Evolutionary conservation across 2,113 vertebrate species (phyloP).

Genomic region (Pelecanus crispus): DNA sequence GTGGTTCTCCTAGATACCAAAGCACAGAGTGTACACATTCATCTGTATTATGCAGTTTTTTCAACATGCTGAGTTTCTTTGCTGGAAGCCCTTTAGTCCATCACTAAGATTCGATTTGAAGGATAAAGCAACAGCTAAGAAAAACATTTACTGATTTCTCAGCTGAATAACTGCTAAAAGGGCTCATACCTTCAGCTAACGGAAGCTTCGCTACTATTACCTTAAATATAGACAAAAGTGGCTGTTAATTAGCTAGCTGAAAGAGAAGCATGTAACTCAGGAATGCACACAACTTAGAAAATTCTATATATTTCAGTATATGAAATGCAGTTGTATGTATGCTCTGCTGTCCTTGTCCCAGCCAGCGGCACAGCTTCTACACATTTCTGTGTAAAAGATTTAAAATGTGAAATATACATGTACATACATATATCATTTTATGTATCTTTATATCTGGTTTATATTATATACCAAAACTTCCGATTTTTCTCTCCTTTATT

Average conservation of each 20-base stretch:
- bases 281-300: not conserved
- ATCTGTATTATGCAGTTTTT: not conserved
- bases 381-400: not conserved
- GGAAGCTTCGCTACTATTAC: not conserved
- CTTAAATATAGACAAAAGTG: not conserved
- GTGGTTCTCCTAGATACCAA: not conserved
- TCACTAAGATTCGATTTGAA: fast-evolving
- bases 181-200: not conserved
- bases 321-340: not conserved
- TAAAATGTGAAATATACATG: not conserved
- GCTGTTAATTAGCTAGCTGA: not conserved
- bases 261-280: not conserved
- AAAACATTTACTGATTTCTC: not conserved
- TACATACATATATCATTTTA: not conserved
- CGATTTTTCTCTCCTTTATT: not conserved
- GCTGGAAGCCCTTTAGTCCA: not conserved
- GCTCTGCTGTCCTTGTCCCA: not conserved
- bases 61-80: not conserved
- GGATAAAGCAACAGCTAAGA: not conserved
- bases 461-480: not conserved
- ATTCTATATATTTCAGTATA: not conserved
- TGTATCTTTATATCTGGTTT: too few relatives aligned
- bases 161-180: not conserved
- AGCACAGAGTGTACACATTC: not conserved
- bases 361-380: not conserved